Evolutionary conservation across 2,888 invertebrate species (phyloP), one percentile per base, ranked within the genome.

Genomic region (Keiferia lycopersicella): DNA sequence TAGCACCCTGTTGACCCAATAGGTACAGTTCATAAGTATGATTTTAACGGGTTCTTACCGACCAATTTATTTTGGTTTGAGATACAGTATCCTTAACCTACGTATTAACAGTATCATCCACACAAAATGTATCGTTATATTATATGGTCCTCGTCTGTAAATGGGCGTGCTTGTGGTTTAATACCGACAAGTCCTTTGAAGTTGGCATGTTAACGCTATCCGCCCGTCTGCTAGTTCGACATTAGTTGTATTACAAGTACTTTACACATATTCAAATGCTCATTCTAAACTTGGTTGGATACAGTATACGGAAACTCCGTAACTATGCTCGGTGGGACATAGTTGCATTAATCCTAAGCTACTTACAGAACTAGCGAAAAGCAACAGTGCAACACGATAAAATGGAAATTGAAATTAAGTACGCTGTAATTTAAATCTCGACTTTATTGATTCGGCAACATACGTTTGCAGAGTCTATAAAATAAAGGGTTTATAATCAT

Each of bases 221-320:
- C 63, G 62, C 62, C 62, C 59, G 64, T 67, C 64, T 61, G n/a
- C 26, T 38, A 53, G 34, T 53, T 61, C 30, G 20, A 66, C 61
- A 61, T 61, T 58, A 66, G 63, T 69, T 18, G 56, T 22, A 57
- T 34, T 48, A 26, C 48, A 34, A 56, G 20, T 45, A 50, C 60
- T 60, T 39, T 39, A 67, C 68, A 66, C 67, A 72, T 74, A 75
- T 77, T 73, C 70, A 63, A 68, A 65, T 69, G 72, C 74, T 78
- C 73, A 74, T 79, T 75, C n/a, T 74, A 69, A 62, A 66, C 63
- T 62, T 41, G 20, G 41, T 20, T 41, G 22, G 34, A 34, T 34
- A 34, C 22, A 14, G 34, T 56, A n/a, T 30, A n/a, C 56, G 14
- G 30, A 16, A 56, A 56, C 56, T 56, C 14, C 6, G 56, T 14